These are phyloP conservation scores for Luidia sarsii DNA, from an alignment of 53 echinoderm and acorn worm species.

Conservation along the genomic window DNA sequence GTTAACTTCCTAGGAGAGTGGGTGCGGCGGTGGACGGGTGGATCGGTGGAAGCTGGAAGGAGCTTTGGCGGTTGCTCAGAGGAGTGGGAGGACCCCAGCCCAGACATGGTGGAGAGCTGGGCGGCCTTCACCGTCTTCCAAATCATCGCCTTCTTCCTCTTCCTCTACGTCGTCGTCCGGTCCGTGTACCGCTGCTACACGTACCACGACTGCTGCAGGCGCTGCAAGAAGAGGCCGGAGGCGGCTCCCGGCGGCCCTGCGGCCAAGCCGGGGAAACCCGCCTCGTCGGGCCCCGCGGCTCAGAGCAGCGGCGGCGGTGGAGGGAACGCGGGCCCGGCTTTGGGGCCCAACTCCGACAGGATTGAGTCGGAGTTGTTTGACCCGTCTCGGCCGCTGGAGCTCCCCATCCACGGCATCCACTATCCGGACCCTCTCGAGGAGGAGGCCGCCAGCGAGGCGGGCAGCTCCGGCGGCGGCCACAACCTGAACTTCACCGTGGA, in stretches of 20 bases:
- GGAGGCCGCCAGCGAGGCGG: not conserved
- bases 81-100: not conserved
- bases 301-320: too few species aligned
- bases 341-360: not conserved
- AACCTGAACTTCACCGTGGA: not conserved
- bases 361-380: not conserved
- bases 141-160: not conserved
- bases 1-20: too few species aligned
- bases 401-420: conserved; percentile 6
- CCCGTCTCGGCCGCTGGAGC: not conserved
- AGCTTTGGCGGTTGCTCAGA: too few species aligned
- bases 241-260: not conserved
- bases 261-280: not conserved
- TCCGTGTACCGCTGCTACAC: conserved; percentile 12
- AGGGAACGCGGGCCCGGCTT: too few species aligned
- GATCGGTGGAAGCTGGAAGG: too few species aligned
- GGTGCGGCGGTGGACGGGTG: too few species aligned
- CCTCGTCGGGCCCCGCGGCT: not conserved
- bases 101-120: conserved; percentile 26
- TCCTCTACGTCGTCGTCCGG: not conserved
- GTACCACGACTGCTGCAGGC: not conserved
- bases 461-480: not conserved
- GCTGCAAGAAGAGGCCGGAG: not conserved
- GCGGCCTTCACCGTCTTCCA: not conserved
- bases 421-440: not conserved